Conservation (phyloP, 2,113 vertebrate species). For the Mesitornis unicolor region DNA sequence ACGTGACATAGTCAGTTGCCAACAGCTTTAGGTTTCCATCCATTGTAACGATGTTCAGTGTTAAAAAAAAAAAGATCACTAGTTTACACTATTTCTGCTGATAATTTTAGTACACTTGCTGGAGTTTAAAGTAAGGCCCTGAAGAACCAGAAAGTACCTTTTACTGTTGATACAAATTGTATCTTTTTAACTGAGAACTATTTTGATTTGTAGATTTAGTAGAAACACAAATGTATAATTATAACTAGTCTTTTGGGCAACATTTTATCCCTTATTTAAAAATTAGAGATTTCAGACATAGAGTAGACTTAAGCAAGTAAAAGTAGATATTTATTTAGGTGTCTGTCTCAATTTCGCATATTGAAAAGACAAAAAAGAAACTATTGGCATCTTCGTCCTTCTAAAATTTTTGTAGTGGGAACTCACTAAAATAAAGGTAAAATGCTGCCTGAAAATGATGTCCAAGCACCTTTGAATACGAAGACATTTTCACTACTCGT, state of each 20-base stretch:
- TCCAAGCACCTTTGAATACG: conserved; percentile 86
- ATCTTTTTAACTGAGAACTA: conserved; percentile 91
- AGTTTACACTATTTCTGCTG: conserved; percentile 19
- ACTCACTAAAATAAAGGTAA: conserved; percentile 78
- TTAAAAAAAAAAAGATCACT: conserved; percentile 12
- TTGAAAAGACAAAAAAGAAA: conserved; percentile 43
- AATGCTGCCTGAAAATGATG: conserved; percentile 86
- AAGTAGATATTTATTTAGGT: conserved; percentile 63
- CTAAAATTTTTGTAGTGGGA: conserved; percentile 74
- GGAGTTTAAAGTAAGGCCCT: conserved; percentile 79
- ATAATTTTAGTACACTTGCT: conserved; percentile 45
- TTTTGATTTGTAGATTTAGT: conserved; percentile 87
- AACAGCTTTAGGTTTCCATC: conserved; percentile 11
- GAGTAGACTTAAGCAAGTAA: conserved; percentile 65
- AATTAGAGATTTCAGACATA: conserved; percentile 63
- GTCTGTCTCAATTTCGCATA: conserved; percentile 70
- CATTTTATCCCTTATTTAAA: conserved; percentile 87
- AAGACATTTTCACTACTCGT: conserved; percentile 86
- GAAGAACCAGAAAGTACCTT: conserved; percentile 88
- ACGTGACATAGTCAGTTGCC: not conserved
- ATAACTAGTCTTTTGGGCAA: conserved; percentile 84
- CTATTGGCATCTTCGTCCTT: conserved; percentile 72
- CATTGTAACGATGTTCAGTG: not conserved
- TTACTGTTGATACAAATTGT: conserved; percentile 99
- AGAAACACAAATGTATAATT: conserved; percentile 77